Conservation (phyloP, 2,797 vertebrate species). For the Discoglossus pictus region DNA sequence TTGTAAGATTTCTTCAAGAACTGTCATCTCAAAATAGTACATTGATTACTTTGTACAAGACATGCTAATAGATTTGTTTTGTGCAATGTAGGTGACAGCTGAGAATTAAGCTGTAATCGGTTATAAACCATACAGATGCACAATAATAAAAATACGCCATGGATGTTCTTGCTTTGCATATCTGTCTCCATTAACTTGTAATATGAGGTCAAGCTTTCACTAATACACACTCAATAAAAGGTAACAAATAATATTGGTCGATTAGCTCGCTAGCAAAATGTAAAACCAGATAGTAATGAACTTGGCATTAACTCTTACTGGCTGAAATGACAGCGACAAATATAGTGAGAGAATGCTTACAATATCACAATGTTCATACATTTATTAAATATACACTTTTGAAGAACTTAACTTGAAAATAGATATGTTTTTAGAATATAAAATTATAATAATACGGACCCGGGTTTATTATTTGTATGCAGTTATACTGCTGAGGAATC, state of each 20-base stretch:
- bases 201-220: conserved; percentile 22
- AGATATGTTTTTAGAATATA: too few relatives aligned
- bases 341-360: too few relatives aligned
- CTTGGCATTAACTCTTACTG: too few relatives aligned
- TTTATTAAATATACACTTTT: too few relatives aligned
- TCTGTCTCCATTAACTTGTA: conserved; percentile 37
- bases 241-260: conserved; percentile 29
- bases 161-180: conserved; percentile 24
- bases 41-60: conserved; percentile 35
- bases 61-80: conserved; percentile 36
- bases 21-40: conserved; percentile 26
- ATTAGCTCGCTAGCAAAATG: too few relatives aligned
- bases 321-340: too few relatives aligned
- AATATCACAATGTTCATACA: too few relatives aligned
- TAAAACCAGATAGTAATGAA: too few relatives aligned
- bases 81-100: conserved; percentile 23
- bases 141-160: conserved; percentile 33
- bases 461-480: too few relatives aligned
- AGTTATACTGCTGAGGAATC: too few relatives aligned
- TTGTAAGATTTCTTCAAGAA: conserved; percentile 1
- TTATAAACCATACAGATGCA: conserved; percentile 9
- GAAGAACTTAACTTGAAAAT: too few relatives aligned
- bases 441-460: too few relatives aligned
- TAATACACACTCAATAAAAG: conserved; percentile 18
- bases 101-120: conserved; percentile 13